phyloP scores from a whole-genome alignment of 2,888 invertebrate genomes.

The Cryptus viduatorius region DNA sequence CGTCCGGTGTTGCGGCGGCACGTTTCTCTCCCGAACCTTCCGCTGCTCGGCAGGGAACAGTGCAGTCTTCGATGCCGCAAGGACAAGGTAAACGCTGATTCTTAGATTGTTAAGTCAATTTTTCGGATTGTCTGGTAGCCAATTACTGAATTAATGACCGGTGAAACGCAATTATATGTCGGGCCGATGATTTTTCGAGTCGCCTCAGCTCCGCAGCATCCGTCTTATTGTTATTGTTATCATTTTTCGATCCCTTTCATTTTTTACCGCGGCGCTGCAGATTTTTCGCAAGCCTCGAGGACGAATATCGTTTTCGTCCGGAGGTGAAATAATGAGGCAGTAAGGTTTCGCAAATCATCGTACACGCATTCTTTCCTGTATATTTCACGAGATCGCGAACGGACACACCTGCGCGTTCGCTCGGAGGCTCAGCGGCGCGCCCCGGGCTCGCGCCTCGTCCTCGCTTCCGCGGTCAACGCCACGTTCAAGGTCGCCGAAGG shows the following conservation, averaged over 20 bases:
- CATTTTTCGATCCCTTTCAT: background rate
- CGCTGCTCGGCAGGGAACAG: background rate
- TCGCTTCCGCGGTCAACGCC: conserved; percentile 69
- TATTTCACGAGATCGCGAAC: conserved; percentile 48
- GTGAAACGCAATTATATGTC: background rate
- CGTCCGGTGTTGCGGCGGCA: conserved; percentile 37
- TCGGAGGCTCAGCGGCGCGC: conserved; percentile 46
- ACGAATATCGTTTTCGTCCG: conserved; percentile 16
- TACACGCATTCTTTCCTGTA: conserved; percentile 15
- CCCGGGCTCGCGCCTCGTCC: conserved; percentile 39
- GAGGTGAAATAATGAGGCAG: conserved; percentile 1
- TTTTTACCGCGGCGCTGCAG: background rate
- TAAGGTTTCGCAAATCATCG: conserved; percentile 29
- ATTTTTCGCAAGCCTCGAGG: background rate
- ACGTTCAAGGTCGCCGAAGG: conserved; percentile 58
- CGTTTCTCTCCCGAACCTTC: conserved; percentile 43
- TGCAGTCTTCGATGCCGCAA: conserved; percentile 53
- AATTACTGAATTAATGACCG: background rate
- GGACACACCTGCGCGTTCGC: conserved; percentile 26
- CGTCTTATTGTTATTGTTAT: no score
- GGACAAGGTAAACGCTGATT: conserved; percentile 37
- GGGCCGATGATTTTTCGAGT: background rate
- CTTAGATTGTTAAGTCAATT: conserved; percentile 3
- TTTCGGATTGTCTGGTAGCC: background rate
- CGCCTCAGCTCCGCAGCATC: background rate